These are phyloP conservation scores for Ammospiza nelsoni DNA, from an alignment of 2,113 vertebrate species.

Conservation along the genomic window DNA sequence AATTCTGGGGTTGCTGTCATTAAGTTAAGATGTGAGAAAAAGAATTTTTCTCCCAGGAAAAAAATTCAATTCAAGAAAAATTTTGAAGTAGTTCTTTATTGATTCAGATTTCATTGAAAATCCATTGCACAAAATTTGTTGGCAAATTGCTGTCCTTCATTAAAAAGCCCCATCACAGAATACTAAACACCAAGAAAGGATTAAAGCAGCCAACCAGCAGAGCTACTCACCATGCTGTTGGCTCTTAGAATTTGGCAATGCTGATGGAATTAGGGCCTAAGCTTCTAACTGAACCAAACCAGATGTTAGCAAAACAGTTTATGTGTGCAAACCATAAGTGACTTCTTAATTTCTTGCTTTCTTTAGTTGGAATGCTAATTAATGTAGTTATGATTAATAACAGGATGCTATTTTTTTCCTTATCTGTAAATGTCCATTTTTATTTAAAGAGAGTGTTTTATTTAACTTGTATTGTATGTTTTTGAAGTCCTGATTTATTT, in stretches of 20 bases:
- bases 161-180: background rate
- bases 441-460: background rate
- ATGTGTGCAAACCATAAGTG: background rate
- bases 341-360: constrained; percentile 21
- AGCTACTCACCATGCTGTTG: background rate
- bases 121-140: background rate
- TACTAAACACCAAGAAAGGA: background rate
- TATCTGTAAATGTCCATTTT: background rate
- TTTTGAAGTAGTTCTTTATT: background rate
- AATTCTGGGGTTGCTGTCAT: background rate
- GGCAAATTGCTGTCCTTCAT: background rate
- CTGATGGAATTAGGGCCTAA: background rate
- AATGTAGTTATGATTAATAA: background rate
- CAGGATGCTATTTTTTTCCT: background rate
- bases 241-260: background rate
- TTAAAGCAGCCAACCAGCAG: background rate
- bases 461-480: background rate
- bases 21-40: background rate
- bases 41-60: background rate
- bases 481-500: background rate
- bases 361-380: background rate
- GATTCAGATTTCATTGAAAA: background rate
- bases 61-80: background rate
- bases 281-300: background rate
- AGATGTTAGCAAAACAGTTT: background rate